phyloP scores from a whole-genome alignment of 2,113 vertebrate species.

The Blennius ocellaris region DNA sequence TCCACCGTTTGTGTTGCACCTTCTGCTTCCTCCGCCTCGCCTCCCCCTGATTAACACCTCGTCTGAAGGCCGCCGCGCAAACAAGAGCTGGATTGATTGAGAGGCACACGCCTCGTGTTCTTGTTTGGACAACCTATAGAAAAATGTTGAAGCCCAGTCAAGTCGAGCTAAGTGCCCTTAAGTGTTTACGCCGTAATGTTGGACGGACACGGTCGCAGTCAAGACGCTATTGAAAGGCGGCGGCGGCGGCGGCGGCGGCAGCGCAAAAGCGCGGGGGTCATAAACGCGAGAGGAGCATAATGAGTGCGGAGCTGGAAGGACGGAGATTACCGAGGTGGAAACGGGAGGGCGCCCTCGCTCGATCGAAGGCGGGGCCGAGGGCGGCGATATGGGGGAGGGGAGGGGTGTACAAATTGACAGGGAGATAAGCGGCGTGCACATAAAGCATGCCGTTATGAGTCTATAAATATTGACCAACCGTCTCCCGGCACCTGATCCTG shows the following conservation, averaged over 20 bases:
- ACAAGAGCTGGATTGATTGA: no score
- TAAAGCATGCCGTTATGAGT: conserved; percentile 47
- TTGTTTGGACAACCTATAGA: conserved; percentile 27
- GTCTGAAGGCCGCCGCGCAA: no score
- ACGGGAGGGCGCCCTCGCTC: conserved; percentile 6
- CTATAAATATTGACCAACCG: conserved; percentile 72
- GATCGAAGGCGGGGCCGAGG: conserved; percentile 16
- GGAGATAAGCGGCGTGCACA: conserved; percentile 2
- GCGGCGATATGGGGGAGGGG: not conserved
- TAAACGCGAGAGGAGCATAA: conserved; percentile 39
- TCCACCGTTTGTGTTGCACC: no score
- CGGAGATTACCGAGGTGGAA: conserved; percentile 46
- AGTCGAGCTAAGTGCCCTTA: conserved; percentile 38
- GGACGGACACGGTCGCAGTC: conserved; percentile 19
- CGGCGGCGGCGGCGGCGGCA: no score
- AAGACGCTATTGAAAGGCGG: conserved; percentile 28
- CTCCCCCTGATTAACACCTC: no score
- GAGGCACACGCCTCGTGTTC: not conserved
- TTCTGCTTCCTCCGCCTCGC: no score
- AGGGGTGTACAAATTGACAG: conserved; percentile 12
- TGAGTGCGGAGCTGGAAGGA: conserved; percentile 22
- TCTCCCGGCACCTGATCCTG: conserved; percentile 48
- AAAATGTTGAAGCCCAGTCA: not conserved
- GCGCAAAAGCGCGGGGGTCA: conserved; percentile 36
- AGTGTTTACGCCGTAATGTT: conserved; percentile 25